Base-by-base conservation (phyloP, 2,888 invertebrate species). In the Alsophila aescularia region DNA sequence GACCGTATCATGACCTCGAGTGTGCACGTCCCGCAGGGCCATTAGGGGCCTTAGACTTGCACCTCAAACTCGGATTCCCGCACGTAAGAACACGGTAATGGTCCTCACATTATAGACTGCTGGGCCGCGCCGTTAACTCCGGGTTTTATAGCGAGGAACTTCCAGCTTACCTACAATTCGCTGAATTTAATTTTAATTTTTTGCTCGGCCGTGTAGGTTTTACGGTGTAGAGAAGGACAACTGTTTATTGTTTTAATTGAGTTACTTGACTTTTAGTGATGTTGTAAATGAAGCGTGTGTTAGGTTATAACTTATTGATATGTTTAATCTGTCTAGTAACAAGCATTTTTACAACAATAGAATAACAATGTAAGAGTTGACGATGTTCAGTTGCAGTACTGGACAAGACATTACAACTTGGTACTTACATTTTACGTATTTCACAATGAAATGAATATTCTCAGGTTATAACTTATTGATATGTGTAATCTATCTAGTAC, bases 1-100 rank as follows among this genome's bases (percentile, higher is more conserved):
- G 18, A 32, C 14, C 13, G n/a, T 24, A 2, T 8, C 13, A 36
- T 27, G 44, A 51, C 37, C 34, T 34, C 42, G 27, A 31, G 48
- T 31, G 39, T 43, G 18, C 51, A 56, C 56, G 56, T 51, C 56
- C 47, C 57, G 9, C 13, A 42, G 31, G 48, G 37, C 59, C 55
- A 59, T 59, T 59, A 55, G 32, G 37, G 41, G 3, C 14, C 47
- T 10, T 44, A 39, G 32, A 37, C 53, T 53, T 36, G 47, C 49
- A 44, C 55, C 48, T 59, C 44, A 18, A 43, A 51, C 42, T 44
- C 44, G 21, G 56, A 52, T 58, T 50, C 57, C 13, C 59, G 43
- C 55, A 51, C 58, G 59, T 58, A 27, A 56, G 58, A 39, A 52
- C 58, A 41, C 55, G 58, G 54, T 65, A 65, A 60, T 62, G 60